Base-by-base conservation (phyloP, 64 coral and sea anemone species). In the Stylophora pistillata region DNA sequence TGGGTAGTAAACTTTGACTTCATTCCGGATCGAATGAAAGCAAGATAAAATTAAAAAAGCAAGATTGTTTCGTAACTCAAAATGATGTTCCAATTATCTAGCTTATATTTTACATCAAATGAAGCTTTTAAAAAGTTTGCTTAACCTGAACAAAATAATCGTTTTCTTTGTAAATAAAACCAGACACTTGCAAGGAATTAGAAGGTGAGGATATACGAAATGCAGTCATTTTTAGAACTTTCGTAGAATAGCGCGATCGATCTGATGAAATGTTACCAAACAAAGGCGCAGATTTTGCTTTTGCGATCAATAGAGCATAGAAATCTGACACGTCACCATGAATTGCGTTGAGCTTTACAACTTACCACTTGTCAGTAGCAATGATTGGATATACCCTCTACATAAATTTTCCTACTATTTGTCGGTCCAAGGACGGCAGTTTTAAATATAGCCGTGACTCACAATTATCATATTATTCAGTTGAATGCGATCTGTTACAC, bases 261-360 rank as follows among this genome's bases (percentile, higher is more conserved):
- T n/a, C 26, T 68, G 26, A 20, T n/a, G 23, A 68, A 47, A 47
- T 4, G n/a, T n/a, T 18, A 25, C 64, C n/a, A 68, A 82, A 41
- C 78, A 82, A 84, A 69, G 4, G 16, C 34, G 18, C 12, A 11
- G 10, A 41, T 69, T 47, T 82, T 82, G 30, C 23, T 34, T 37
- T 82, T 82, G 79, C 41, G 79, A 69, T 84, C 80, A 69, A 25
- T 16, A 12, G 61, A 84, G 61, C 80, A 33, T 70, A 69, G 0
- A 64, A 84, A 84, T 23, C 14, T 84, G 80, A 68, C 80, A 84
- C 80, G 80, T 84, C 80, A 84, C 80, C 80, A 69, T 13, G 53
- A 84, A 84, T 69, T 60, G 41, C 80, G 80, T 84, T 23, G 18
- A 68, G 15, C 62, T 26, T 84, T 84, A 15, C 34, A 69, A 84